Conservation (phyloP, 2,113 vertebrate species). For the Myotis yumanensis region DNA sequence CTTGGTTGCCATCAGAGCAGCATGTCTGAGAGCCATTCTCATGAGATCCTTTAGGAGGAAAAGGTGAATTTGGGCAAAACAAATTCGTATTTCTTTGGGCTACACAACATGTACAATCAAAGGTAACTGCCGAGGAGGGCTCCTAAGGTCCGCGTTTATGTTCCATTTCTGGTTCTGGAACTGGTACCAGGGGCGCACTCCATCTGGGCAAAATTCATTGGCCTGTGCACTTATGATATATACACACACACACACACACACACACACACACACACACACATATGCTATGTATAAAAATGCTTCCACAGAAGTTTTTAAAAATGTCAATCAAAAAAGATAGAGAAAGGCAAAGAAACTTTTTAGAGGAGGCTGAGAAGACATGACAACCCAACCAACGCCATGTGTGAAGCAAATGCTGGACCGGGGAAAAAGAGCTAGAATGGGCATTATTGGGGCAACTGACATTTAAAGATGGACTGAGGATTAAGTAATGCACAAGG, state of each 20-base stretch:
- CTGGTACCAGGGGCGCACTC: not conserved
- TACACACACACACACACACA: too few species aligned
- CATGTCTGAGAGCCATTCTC: fast-evolving
- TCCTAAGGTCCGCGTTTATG: not conserved
- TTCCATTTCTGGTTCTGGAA: not conserved
- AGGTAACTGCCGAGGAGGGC: not conserved
- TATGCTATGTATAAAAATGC: not conserved
- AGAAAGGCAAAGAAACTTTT: not conserved
- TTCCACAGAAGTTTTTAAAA: not conserved
- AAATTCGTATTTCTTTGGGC: not conserved
- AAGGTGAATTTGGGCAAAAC: not conserved
- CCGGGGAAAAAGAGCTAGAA: not conserved
- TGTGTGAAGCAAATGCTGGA: fast-evolving
- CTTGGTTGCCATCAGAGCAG: fast-evolving
- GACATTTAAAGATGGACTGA: not conserved
- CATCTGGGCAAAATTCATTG: not conserved
- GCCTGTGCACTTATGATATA: not conserved
- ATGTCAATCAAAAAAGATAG: not conserved
- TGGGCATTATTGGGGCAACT: not conserved
- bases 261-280: too few species aligned
- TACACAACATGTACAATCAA: not conserved
- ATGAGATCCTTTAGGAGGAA: not conserved
- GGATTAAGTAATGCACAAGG: not conserved
- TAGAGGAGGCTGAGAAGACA: not conserved
- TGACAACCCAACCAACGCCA: not conserved